Evolutionary conservation across 2,888 invertebrate species (phyloP), one percentile per base, ranked within the genome.

Genomic region (Cephus nigrinus): DNA sequence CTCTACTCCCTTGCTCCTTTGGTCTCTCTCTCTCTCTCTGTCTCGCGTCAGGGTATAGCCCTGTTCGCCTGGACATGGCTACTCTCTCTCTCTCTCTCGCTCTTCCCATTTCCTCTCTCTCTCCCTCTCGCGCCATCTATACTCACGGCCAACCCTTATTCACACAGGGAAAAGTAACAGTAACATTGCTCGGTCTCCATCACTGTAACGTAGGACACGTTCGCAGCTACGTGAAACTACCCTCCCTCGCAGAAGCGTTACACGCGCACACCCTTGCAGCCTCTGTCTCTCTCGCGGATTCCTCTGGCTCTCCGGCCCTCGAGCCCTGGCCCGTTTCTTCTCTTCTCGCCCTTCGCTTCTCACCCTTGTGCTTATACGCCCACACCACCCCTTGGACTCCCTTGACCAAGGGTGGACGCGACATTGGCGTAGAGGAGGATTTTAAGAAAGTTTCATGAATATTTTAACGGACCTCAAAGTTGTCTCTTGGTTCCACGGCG

Each of bases 381-480:
- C 72, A 75, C 78, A 75, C 82, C 78, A 76, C 75, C 79, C 78
- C 80, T 80, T 81, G 81, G 79, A 81, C 83, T 82, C 83, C 84
- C 85, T 86, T 87, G 86, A 87, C 86, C 87, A 85, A 84, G 83
- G 85, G 80, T 84, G 84, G 84, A 87, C 85, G 81, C 74, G 76
- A 81, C 88, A 88, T 84, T 86, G 87, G 88, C 87, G 87, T 88
- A 88, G 81, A 78, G 79, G 75, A 69, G 55, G 68, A 77, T 80
- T 84, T 83, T 78, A 80, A 84, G 80, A 82, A 82, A 83, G 72
- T 80, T 75, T 76, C 79, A 82, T 82, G 82, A 82, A 82, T 82
- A 83, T 83, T 83, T 84, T 81, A 83, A 80, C 69, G 31, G 12
- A 23, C 55, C 55, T 55, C 55, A 23, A 23, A 55, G 23, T 23